Evolutionary conservation across 1,140 invertebrate genomes (phyloP), one percentile per base, ranked within the genome.

Genomic region (Lepidostoma basale): DNA sequence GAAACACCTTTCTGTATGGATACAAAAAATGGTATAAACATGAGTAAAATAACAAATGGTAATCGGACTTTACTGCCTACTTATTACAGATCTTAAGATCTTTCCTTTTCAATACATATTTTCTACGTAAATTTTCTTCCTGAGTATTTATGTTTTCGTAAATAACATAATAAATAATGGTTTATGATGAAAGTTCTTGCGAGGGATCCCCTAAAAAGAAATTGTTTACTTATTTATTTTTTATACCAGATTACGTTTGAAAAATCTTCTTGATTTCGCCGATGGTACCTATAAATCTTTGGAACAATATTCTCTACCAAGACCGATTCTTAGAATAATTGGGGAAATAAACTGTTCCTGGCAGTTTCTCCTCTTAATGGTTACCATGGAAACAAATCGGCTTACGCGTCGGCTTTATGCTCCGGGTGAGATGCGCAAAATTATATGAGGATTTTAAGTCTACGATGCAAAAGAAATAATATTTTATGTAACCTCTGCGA

Each of bases 321-420:
- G 45, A 18, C 45, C 3, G 22, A 47, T 54, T 54, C 49, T 54
- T 30, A 28, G 49, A 54, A 54, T 54, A 54, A 54, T 54, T 54
- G 49, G 49, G 49, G 20, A 59, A 59, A 39, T 40, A 59, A 59
- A 59, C 54, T 40, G 54, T 39, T 58, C 14, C 20, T 18, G 18
- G 12, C n/a, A 22, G 39, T 14, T 44, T 62, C 40, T 44, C 59
- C 26, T 23, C 12, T 14, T 16, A 42, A 3, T 9, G 18, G 59
- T 62, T 45, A 8, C 59, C 25, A 62, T 14, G 59, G 33, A 12
- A 62, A 45, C 59, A 42, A 45, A 62, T 62, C 59, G 59, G 59
- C 59, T 62, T 62, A 62, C 40, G 12, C 16, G 20, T 59, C 14
- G 54, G 30, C 30, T 59, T 59, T 59, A 40, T 59, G 22, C 33